Evolutionary conservation across 1,140 invertebrate genomes (phyloP).

Genomic region (Bombus cullumanus): DNA sequence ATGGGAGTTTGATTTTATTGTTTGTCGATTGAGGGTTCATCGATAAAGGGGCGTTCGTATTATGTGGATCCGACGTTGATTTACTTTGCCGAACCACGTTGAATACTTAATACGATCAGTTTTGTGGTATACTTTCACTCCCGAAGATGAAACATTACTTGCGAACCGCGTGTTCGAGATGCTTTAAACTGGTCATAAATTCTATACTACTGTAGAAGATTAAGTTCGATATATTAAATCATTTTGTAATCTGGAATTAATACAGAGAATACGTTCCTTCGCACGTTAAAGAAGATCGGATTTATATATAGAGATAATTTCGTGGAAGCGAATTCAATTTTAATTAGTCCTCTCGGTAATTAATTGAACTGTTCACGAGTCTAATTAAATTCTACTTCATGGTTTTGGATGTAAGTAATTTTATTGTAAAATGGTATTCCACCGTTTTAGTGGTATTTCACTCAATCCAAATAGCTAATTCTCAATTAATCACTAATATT

Average conservation of each 20-base stretch:
- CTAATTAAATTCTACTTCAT: not conserved
- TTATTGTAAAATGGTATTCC: not conserved
- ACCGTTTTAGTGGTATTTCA: not conserved
- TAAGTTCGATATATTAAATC: not conserved
- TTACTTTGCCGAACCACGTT: not conserved
- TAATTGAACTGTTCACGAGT: not conserved
- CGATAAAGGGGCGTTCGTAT: not conserved
- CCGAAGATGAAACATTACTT: not conserved
- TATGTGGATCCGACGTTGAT: not conserved
- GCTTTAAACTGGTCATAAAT: not conserved
- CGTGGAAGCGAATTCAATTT: not conserved
- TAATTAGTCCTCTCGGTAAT: not conserved
- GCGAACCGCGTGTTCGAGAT: not conserved
- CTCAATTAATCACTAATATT: not conserved
- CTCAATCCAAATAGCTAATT: not conserved
- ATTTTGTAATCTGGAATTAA: not conserved
- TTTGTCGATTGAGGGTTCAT: not conserved
- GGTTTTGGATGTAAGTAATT: not conserved
- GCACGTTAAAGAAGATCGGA: not conserved
- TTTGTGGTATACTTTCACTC: not conserved
- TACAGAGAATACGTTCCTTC: not conserved
- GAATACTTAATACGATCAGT: not conserved
- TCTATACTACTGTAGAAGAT: not conserved
- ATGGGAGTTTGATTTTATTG: not conserved
- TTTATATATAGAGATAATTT: not conserved